These are phyloP conservation scores for Drosophila truncata DNA, from an alignment of 1,140 invertebrate species.

Conservation along the genomic window DNA sequence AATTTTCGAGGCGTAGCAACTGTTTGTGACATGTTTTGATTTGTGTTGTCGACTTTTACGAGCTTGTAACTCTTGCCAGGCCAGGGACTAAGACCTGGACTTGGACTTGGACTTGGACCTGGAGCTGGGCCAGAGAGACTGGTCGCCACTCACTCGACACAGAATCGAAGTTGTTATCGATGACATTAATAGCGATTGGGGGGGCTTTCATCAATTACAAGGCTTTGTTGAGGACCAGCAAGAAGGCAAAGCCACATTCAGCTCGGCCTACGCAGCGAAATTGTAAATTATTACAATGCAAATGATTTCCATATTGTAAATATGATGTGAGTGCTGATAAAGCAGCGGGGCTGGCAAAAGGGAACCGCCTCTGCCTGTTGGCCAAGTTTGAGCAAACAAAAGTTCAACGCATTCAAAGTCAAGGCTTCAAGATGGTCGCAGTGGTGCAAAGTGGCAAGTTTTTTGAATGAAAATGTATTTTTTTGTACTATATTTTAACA, in stretches of 20 bases:
- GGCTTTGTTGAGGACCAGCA: conserved; percentile 55
- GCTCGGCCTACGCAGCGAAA: conserved; percentile 68
- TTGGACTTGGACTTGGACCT: neutral
- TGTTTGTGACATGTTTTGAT: conserved; percentile 84
- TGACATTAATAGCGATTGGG: conserved; percentile 82
- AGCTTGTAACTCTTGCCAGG: conserved; percentile 58
- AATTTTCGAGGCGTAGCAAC: conserved; percentile 82
- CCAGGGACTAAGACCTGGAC: neutral
- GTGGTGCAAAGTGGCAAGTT: neutral
- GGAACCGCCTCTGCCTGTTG: conserved; percentile 58
- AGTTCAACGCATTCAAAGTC: conserved; percentile 73
- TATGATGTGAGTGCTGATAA: conserved; percentile 79
- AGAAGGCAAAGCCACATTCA: conserved; percentile 1
- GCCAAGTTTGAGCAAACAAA: conserved; percentile 55
- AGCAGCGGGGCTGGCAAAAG: conserved; percentile 47
- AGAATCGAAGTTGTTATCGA: conserved; percentile 72
- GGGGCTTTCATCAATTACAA: conserved; percentile 80
- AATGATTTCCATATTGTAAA: conserved; percentile 80
- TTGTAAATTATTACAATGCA: conserved; percentile 83
- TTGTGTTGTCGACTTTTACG: conserved; percentile 81
- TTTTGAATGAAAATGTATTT: neutral
- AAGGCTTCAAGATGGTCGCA: conserved; percentile 34
- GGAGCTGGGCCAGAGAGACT: conserved; percentile 18
- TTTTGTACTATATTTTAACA: too few relatives aligned
- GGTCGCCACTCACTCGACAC: conserved; percentile 46